These are phyloP conservation scores for Pseudorasbora parva DNA, from an alignment of 2,113 vertebrate genomes.

Conservation along the genomic window DNA sequence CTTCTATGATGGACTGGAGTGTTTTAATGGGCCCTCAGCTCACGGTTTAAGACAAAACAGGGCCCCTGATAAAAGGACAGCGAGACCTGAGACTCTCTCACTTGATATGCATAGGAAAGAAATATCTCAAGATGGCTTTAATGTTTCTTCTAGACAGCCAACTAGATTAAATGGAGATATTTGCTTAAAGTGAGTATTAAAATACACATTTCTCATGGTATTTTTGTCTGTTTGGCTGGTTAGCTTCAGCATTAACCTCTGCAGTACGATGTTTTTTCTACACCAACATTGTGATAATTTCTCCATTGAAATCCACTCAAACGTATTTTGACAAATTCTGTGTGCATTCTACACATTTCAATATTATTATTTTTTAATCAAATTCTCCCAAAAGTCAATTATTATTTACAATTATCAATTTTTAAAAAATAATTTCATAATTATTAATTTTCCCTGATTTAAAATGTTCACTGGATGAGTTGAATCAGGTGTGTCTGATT, in stretches of 20 bases:
- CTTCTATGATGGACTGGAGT: constrained; percentile 65
- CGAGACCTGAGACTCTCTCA: neutral
- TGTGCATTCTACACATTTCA: neutral
- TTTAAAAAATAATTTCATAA: neutral
- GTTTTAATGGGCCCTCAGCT: constrained; percentile 51
- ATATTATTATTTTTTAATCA: neutral
- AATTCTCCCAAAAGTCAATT: neutral
- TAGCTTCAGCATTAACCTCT: neutral
- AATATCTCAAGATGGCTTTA: neutral
- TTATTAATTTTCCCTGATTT: no score
- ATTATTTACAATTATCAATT: neutral
- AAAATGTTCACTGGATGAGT: no score
- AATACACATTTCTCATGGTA: neutral
- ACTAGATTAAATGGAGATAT: neutral
- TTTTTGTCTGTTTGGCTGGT: neutral
- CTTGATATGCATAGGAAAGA: neutral
- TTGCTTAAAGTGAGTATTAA: neutral
- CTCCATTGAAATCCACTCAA: neutral
- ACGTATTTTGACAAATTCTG: neutral
- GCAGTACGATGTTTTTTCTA: neutral
- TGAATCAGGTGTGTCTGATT: no score
- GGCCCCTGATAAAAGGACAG: constrained; percentile 3
- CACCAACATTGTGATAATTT: neutral
- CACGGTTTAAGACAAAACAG: constrained; percentile 13
- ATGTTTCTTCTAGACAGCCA: constrained; percentile 12